Evolutionary conservation across 1,140 invertebrate species (phyloP).

Genomic region (Sesamia nonagrioides): DNA sequence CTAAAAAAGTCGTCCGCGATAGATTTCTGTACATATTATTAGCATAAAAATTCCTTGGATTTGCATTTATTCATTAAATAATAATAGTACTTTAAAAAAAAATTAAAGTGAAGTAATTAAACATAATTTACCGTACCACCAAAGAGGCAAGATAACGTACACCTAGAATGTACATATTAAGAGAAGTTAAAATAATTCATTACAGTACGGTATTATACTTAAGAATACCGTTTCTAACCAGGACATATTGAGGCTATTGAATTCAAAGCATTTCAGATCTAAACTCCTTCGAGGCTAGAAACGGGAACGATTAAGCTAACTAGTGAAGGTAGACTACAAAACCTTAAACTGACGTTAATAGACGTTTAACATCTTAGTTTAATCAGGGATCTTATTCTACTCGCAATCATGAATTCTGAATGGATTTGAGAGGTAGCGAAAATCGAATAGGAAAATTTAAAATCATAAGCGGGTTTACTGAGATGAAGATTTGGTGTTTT

Average conservation of each 20-base stretch:
- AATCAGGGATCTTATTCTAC: constrained; percentile 20
- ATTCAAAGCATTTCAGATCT: constrained; percentile 36
- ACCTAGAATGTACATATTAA: not conserved
- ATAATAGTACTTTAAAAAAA: too few species aligned
- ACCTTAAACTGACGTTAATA: constrained; percentile 42
- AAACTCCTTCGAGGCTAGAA: constrained; percentile 8
- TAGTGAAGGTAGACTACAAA: constrained; percentile 28
- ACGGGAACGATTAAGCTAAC: constrained; percentile 36
- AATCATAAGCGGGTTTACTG: not conserved
- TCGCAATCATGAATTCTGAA: constrained; percentile 14
- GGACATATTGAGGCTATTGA: constrained; percentile 28
- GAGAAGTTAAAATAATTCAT: constrained; percentile 31
- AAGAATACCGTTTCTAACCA: constrained; percentile 22
- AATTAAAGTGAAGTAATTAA: too few species aligned
- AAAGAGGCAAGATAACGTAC: not conserved
- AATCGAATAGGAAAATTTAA: not conserved
- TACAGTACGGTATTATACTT: constrained; percentile 14
- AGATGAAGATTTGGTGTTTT: too few species aligned
- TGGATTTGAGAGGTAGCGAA: constrained; percentile 8
- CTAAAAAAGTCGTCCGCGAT: not conserved
- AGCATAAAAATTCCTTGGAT: not conserved
- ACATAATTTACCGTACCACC: not conserved
- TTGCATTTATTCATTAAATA: too few species aligned
- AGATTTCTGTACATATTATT: not conserved
- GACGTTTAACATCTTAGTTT: constrained; percentile 40